A percentile compares a stretch with the other conserved stretches of the same genome.
These are phyloP conservation scores for Erebia aethiops DNA, from an alignment of 2,888 invertebrate genomes.

Conservation along the genomic window DNA sequence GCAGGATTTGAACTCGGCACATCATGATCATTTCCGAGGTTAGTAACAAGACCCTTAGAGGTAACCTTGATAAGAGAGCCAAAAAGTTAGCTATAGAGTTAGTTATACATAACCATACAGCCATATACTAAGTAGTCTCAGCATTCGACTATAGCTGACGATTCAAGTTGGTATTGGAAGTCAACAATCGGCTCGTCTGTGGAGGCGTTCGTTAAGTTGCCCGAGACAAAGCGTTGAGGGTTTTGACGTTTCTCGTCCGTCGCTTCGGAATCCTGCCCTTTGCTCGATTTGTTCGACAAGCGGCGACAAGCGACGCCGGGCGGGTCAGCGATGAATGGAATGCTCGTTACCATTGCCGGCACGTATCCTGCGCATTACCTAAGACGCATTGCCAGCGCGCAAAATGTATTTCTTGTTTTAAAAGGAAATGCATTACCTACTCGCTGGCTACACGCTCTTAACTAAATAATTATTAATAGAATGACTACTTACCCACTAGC, in stretches of 20 bases:
- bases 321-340: conserved; percentile 43
- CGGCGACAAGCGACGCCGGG: conserved; percentile 25
- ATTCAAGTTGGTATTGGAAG: neutral
- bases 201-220: conserved; percentile 49
- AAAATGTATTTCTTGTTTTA: conserved; percentile 32
- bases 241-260: conserved; percentile 47
- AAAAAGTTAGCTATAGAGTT: too few species aligned
- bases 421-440: conserved; percentile 31
- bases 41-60: too few species aligned
- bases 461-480: conserved; percentile 8
- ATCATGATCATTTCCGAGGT: too few species aligned
- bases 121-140: too few species aligned
- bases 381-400: conserved; percentile 29
- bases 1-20: too few species aligned
- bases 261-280: conserved; percentile 39
- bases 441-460: conserved; percentile 4
- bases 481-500: neutral
- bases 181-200: neutral
- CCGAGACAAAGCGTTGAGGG: conserved; percentile 38
- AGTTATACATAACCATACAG: too few species aligned
- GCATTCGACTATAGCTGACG: neutral
- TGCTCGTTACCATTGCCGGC: conserved; percentile 38
- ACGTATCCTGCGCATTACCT: conserved; percentile 38
- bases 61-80: too few species aligned
- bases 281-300: conserved; percentile 30